phyloP scores from a whole-genome alignment of 1,140 invertebrate species.

The Leptopilina boulardi region DNA sequence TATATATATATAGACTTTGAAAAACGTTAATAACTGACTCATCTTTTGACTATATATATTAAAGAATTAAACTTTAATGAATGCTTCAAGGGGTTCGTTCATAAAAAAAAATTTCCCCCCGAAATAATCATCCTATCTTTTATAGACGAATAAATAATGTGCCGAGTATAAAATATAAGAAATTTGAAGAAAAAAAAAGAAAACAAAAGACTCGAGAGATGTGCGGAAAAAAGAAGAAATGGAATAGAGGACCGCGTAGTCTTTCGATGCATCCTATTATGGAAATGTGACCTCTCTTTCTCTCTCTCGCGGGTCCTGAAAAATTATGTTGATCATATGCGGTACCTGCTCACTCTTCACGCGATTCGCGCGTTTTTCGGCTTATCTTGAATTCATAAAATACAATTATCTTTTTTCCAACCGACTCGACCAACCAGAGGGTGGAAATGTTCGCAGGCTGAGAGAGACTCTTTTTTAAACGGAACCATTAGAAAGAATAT shows the following conservation, averaged over 20 bases:
- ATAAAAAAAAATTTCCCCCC: no score
- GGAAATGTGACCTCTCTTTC: constrained; percentile 69
- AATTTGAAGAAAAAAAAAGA: constrained; percentile 27
- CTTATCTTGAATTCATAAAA: constrained; percentile 69
- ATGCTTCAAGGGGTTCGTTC: constrained; percentile 10
- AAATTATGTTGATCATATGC: constrained; percentile 74
- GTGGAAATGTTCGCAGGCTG: constrained; percentile 15
- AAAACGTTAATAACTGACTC: neutral
- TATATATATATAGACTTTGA: neutral
- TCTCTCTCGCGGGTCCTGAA: constrained; percentile 66
- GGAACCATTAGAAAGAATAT: constrained; percentile 1
- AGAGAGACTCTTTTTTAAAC: constrained; percentile 5
- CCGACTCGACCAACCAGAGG: constrained; percentile 23
- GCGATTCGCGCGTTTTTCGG: constrained; percentile 54
- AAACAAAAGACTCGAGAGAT: constrained; percentile 17
- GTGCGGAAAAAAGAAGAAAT: constrained; percentile 37
- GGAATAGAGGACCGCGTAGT: constrained; percentile 46
- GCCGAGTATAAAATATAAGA: constrained; percentile 1
- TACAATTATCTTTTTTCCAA: constrained; percentile 63
- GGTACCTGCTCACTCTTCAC: constrained; percentile 42
- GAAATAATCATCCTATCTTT: neutral
- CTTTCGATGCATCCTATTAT: constrained; percentile 72
- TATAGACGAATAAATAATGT: neutral
- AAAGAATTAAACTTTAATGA: constrained; percentile 15
- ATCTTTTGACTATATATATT: neutral